A percentile compares a stretch with the other conserved stretches of the same genome.
Evolutionary conservation across 2,797 vertebrate genomes (phyloP).

Genomic region (Anguilla obscura): DNA sequence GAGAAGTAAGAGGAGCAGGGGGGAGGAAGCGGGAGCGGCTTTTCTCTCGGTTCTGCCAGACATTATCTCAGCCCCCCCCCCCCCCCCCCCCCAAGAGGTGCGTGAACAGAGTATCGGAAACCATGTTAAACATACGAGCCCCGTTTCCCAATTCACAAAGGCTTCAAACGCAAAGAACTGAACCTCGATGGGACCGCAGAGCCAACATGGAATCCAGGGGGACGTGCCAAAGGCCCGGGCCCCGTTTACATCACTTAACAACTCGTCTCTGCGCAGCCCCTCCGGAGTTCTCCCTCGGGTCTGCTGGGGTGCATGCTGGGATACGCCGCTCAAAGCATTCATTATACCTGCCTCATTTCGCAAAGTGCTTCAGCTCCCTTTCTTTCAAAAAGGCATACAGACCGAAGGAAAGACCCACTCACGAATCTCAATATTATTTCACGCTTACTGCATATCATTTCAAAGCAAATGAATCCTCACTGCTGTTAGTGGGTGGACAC

Average conservation of each 20-base stretch:
- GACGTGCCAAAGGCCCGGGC: background rate
- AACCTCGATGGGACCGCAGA: background rate
- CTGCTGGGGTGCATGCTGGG: background rate
- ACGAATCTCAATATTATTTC: background rate
- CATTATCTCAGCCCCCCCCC: background rate
- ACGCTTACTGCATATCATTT: background rate
- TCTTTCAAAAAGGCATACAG: background rate
- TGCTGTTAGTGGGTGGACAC: background rate
- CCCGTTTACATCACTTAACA: background rate
- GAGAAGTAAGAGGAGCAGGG: background rate
- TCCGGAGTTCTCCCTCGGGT: background rate
- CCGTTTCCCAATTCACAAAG: background rate
- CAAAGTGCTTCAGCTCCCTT: background rate
- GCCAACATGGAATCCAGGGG: background rate
- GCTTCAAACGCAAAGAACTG: background rate
- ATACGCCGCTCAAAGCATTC: background rate
- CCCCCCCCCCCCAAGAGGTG: background rate
- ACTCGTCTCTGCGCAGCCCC: background rate
- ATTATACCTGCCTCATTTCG: background rate
- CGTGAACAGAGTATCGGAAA: background rate
- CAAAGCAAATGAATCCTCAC: background rate
- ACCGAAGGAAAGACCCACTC: background rate
- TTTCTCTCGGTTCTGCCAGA: background rate
- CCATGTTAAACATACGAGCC: background rate
- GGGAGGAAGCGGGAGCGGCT: background rate